Evolutionary conservation across 1,140 invertebrate genomes (phyloP).

Genomic region (Conus betulinus): DNA sequence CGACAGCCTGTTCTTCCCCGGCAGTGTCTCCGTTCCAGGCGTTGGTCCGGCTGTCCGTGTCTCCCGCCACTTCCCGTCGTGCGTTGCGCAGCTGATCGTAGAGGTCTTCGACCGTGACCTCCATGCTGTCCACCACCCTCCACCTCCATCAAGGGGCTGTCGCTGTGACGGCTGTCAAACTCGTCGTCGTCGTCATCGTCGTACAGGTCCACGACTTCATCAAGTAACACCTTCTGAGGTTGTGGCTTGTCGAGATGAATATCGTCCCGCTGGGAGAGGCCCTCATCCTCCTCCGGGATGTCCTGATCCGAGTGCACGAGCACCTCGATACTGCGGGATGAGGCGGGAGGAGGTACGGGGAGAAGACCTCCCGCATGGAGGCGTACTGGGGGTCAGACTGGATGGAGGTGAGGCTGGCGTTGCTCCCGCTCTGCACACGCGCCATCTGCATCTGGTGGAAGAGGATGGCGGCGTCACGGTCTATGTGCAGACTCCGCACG

Average conservation of each 20-base stretch:
- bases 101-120: conserved; percentile 16
- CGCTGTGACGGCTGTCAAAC: conserved; percentile 13
- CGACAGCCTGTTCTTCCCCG: not conserved
- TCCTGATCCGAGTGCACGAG: conserved; percentile 57
- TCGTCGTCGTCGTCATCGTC: conserved; percentile 19
- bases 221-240: not conserved
- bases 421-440: conserved; percentile 58
- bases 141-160: conserved; percentile 34
- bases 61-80: not conserved
- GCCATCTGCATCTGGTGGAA: conserved; percentile 72
- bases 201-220: not conserved
- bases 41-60: not conserved
- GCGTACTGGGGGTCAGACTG: conserved; percentile 66
- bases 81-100: not conserved
- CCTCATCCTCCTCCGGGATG: not conserved
- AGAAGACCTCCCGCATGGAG: conserved; percentile 52
- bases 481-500: conserved; percentile 54
- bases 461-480: conserved; percentile 67
- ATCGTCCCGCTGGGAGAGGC: not conserved
- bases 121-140: conserved; percentile 32
- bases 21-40: not conserved
- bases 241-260: not conserved
- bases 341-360: conserved; percentile 40
- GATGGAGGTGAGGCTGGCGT: conserved; percentile 64
- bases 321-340: conserved; percentile 70